A percentile compares a stretch with the other conserved stretches of the same genome.
Conservation (phyloP, 2,888 invertebrate genomes). For the Meta bourneti region DNA sequence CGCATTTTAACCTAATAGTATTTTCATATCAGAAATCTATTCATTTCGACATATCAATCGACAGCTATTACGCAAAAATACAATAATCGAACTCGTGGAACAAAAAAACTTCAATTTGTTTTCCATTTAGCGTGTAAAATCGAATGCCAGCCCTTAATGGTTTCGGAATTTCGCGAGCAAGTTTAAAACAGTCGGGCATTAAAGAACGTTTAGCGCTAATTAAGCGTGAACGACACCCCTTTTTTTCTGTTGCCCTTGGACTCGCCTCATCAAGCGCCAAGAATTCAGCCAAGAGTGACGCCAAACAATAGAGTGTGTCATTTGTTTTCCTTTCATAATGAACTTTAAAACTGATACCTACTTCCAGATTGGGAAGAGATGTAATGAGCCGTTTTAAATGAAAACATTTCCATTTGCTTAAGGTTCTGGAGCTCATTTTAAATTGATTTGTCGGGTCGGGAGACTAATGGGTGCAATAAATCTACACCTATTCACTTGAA, state of each 20-base stretch:
- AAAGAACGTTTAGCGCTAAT: slow-evolving; percentile 47
- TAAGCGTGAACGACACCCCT: slow-evolving; percentile 7
- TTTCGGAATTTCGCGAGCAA: slow-evolving; percentile 13
- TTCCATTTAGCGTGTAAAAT: background rate
- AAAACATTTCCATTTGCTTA: background rate
- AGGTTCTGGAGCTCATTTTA: background rate
- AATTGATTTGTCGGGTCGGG: background rate
- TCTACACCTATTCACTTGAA: no score
- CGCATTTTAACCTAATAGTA: background rate
- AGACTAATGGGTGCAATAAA: no score
- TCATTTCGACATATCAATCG: no score
- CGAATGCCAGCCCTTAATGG: slow-evolving; percentile 15
- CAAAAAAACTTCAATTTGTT: background rate
- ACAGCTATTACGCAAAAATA: background rate
- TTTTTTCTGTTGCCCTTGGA: slow-evolving; percentile 48
- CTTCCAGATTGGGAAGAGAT: background rate
- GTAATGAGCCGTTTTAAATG: slow-evolving; percentile 31
- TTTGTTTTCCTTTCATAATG: background rate
- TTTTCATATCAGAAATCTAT: background rate
- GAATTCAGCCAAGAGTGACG: background rate
- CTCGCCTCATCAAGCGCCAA: slow-evolving; percentile 33
- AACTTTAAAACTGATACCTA: slow-evolving; percentile 8
- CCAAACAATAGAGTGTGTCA: slow-evolving; percentile 7
- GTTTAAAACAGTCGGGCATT: slow-evolving; percentile 39
- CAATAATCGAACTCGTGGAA: no score